Evolutionary conservation across 2,888 invertebrate species (phyloP).

Genomic region (Lacanobia oleracea): DNA sequence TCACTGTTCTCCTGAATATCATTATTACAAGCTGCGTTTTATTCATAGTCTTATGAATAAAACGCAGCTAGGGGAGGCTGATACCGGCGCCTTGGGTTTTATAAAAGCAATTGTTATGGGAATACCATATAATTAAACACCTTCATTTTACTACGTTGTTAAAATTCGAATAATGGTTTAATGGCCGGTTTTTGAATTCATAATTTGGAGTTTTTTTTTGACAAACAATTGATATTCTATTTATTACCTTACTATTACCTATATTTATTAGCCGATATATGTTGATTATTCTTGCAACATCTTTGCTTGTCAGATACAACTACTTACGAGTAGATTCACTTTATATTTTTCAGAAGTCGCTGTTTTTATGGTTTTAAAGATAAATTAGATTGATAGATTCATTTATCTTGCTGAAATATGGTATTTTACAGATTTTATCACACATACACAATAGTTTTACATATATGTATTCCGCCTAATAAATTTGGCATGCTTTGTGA

Average conservation of each 20-base stretch:
- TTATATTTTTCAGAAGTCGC: too few relatives aligned
- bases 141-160: constrained; percentile 18
- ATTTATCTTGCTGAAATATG: neutral
- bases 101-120: too few relatives aligned
- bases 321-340: too few relatives aligned
- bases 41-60: constrained; percentile 20
- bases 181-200: neutral
- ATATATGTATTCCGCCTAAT: neutral
- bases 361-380: too few relatives aligned
- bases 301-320: too few relatives aligned
- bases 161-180: constrained; percentile 10
- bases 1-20: constrained; percentile 52
- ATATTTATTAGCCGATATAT: too few relatives aligned
- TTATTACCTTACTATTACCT: too few relatives aligned
- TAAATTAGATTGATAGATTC: too few relatives aligned
- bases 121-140: too few relatives aligned
- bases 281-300: too few relatives aligned
- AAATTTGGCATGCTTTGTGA: neutral
- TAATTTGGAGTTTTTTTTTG: neutral
- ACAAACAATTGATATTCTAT: neutral
- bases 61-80: too few relatives aligned
- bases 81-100: too few relatives aligned
- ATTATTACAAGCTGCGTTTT: constrained; percentile 43
- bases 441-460: neutral
- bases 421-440: neutral